Conservation (phyloP, 2,113 vertebrate species). For the Pluvianellus socialis region DNA sequence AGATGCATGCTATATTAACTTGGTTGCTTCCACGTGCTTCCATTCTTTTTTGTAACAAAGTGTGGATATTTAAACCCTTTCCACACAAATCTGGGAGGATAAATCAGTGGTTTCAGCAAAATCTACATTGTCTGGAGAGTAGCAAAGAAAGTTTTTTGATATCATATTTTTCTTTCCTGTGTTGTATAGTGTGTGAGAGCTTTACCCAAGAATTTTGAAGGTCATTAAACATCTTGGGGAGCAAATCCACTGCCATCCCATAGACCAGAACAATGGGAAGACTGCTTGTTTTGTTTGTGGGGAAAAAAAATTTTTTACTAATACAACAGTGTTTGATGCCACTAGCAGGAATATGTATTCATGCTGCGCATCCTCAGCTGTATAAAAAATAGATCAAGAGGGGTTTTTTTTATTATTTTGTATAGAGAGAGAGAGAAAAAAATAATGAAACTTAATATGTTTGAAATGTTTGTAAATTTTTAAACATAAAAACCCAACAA, state of each 20-base stretch:
- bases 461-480: constrained; percentile 58
- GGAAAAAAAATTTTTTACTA: not conserved
- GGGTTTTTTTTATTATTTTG: not conserved
- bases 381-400: constrained; percentile 52
- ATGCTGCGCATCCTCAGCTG: not conserved
- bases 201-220: not conserved
- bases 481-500: constrained; percentile 21
- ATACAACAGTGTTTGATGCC: not conserved
- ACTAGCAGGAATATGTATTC: not conserved
- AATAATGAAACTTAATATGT: not conserved
- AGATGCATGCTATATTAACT: not conserved
- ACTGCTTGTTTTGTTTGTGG: not conserved
- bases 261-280: not conserved
- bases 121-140: not conserved
- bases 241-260: not conserved
- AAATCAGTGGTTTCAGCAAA: not conserved
- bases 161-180: not conserved
- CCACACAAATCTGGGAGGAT: not conserved
- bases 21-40: not conserved
- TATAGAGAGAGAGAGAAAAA: not conserved
- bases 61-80: not conserved
- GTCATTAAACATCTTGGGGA: not conserved
- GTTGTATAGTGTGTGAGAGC: not conserved
- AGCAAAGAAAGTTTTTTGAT: not conserved
- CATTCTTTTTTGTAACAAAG: not conserved